A percentile compares a stretch with the other conserved stretches of the same genome.
phyloP scores from a whole-genome alignment of 2,797 vertebrate genomes.

The Oreortyx pictus region DNA sequence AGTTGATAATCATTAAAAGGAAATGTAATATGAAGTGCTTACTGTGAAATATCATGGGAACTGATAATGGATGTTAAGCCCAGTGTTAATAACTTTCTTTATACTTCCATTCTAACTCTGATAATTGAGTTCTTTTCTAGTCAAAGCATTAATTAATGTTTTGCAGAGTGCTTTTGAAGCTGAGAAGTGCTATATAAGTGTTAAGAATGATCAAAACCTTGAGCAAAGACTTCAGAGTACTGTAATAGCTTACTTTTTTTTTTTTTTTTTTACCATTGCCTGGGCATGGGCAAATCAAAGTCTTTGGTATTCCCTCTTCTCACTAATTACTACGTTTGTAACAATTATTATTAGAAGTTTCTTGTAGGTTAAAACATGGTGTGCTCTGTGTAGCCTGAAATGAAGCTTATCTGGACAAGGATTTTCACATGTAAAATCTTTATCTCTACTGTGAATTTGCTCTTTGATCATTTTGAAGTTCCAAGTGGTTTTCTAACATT shows the following conservation, averaged over 20 bases:
- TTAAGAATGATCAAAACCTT: background rate
- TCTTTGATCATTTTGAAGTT: background rate
- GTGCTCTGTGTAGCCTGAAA: background rate
- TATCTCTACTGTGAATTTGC: background rate
- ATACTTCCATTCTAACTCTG: background rate
- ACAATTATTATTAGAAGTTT: background rate
- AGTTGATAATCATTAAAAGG: background rate
- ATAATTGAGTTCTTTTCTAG: conserved; percentile 14
- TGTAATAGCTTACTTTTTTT: background rate
- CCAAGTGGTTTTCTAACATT: background rate
- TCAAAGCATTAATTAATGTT: conserved; percentile 41
- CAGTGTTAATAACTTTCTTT: background rate
- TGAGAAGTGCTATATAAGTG: background rate
- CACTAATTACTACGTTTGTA: background rate
- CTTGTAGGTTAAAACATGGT: background rate
- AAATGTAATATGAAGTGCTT: background rate
- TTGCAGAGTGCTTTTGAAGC: conserved; percentile 45
- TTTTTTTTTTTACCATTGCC: background rate
- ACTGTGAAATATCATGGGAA: background rate
- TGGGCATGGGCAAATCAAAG: background rate
- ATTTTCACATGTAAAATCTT: background rate
- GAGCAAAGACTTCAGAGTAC: background rate
- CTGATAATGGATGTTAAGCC: background rate
- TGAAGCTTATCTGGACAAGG: background rate
- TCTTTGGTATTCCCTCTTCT: background rate